Evolutionary conservation across 2,113 vertebrate genomes (phyloP), one percentile per base, ranked within the genome.

Genomic region (Dicentrarchus labrax): DNA sequence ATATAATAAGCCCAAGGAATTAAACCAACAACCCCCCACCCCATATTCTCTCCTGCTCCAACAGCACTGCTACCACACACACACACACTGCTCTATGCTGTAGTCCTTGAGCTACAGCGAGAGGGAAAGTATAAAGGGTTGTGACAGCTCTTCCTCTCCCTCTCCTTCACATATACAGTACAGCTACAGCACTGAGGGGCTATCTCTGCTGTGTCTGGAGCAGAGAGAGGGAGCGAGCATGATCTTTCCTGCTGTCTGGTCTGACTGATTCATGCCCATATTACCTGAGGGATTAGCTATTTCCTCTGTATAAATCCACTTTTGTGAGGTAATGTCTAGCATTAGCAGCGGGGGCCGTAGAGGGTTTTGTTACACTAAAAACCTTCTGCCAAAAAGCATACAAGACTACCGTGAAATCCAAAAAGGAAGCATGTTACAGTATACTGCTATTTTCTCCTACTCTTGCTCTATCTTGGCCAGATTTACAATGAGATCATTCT

Each of bases 261-360:
- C 78, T 56, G 89, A 93, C 80, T 84, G 89, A 92, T 91, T 93
- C 85, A 51, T 76, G 57, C 80, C 76, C 43, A 66, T 89, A 87
- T 94, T 91, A 95, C 94, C 94, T 94, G 93, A 72, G 88, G 90
- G 89, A 91, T 82, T 73, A 89, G 86, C 89, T 66, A 85, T 92
- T 95, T 95, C 94, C 94, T 90, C 78, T 50, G 82, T 69, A 77
- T 81, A 86, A 93, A 92, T 91, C 88, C 85, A 80, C 86, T 88
- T 90, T 85, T 89, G 80, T 94, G 95, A 95, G 93, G 88, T 94
- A 93, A 94, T 73, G 93, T 94, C 94, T 95, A 82, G 81, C 72
- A 82, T 86, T 86, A 87, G 88, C 82, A 83, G 89, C 64, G 24
- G 72, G 60, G 47, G 82, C 76, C n/a, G 16, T 13, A 15, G 62